These are phyloP conservation scores for Hydrotaea cyrtoneurina DNA, from an alignment of 2,888 invertebrate species.

Conservation along the genomic window DNA sequence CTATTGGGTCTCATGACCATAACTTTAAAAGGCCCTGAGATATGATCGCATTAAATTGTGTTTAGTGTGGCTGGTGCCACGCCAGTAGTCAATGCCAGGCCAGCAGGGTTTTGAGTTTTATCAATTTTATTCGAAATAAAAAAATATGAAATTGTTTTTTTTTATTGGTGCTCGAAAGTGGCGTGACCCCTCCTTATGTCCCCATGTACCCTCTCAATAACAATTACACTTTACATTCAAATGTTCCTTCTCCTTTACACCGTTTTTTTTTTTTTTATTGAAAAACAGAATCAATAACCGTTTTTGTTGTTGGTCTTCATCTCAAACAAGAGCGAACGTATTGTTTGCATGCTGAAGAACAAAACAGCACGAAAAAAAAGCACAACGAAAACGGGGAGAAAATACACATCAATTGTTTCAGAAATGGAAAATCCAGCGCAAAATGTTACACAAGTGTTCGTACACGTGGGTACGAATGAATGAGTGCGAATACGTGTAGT, in stretches of 20 bases:
- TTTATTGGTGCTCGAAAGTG: no score
- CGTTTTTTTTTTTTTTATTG: slow-evolving; percentile 12
- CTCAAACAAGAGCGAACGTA: not conserved
- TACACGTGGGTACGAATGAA: no score
- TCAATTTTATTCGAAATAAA: no score
- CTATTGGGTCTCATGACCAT: no score
- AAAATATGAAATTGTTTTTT: no score
- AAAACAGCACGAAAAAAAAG: not conserved
- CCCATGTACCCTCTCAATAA: not conserved
- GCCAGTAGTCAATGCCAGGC: no score
- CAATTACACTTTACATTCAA: not conserved
- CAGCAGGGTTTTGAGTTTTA: no score
- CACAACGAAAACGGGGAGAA: not conserved
- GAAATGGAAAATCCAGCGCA: not conserved
- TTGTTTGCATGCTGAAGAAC: not conserved
- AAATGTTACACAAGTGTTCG: not conserved
- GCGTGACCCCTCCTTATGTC: no score
- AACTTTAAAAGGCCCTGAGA: no score
- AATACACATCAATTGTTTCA: slow-evolving; percentile 9
- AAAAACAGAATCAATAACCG: slow-evolving; percentile 8
- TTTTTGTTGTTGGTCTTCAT: not conserved
- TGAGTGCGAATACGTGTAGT: no score
- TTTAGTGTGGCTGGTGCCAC: no score
- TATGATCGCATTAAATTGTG: no score
- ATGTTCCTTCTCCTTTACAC: not conserved